Percentiles rank a stretch among this genome's conserved stretches.
These are phyloP conservation scores for Trichacis sp. DNA, from an alignment of 2,888 invertebrate genomes.

Conservation along the genomic window DNA sequence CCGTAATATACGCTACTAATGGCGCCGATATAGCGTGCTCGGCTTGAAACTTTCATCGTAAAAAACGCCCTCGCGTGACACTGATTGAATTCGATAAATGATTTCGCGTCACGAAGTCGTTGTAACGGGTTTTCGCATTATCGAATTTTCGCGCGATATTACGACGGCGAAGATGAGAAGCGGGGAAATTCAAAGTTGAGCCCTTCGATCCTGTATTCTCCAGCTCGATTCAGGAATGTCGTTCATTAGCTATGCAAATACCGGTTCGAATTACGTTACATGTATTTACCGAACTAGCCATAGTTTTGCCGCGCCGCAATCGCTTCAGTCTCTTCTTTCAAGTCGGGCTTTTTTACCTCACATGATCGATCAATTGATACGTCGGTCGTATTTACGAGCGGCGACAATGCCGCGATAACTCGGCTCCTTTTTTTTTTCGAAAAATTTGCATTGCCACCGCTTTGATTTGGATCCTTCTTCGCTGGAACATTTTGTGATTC, in stretches of 20 bases:
- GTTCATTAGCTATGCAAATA: constrained; percentile 58
- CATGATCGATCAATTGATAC: not conserved
- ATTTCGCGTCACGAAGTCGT: not conserved
- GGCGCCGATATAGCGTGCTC: not conserved
- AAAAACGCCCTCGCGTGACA: constrained; percentile 5
- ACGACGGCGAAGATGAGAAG: not conserved
- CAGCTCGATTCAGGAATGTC: constrained; percentile 51
- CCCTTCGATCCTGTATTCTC: constrained; percentile 8
- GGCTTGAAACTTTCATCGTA: not conserved
- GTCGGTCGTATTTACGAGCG: not conserved
- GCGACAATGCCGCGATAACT: not conserved
- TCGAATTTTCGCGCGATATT: not conserved
- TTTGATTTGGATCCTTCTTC: no score
- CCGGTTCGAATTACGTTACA: constrained; percentile 26
- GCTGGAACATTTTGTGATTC: not conserved
- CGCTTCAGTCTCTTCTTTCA: not conserved
- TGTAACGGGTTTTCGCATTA: not conserved
- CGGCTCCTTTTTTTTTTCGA: not conserved
- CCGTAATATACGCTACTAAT: not conserved
- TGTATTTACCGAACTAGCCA: constrained; percentile 24
- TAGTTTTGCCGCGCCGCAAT: not conserved
- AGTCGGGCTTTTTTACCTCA: not conserved
- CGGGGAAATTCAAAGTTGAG: not conserved
- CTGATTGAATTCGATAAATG: constrained; percentile 3
- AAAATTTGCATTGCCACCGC: not conserved